Evolutionary conservation across 1,140 invertebrate genomes (phyloP).

Genomic region (Cotesia vestalis): DNA sequence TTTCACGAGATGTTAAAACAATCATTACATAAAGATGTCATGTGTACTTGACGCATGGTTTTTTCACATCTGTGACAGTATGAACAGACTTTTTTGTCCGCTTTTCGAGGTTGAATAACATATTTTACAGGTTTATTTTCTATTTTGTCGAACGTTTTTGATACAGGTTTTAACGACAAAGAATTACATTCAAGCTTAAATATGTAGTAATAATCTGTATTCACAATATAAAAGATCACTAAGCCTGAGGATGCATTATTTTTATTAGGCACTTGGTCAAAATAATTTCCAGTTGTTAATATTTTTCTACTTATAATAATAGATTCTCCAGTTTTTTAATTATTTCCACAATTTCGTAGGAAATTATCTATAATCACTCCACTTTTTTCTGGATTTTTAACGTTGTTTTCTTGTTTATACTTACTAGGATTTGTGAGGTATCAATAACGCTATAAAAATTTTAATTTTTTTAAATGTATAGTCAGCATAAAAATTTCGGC

Average conservation of each 20-base stretch:
- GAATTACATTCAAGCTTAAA: neutral
- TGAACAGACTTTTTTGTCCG: neutral
- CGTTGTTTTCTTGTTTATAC: neutral
- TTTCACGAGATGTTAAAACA: neutral
- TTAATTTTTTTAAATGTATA: neutral
- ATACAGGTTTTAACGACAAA: neutral
- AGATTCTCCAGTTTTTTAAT: neutral
- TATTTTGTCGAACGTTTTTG: neutral
- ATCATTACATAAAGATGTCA: neutral
- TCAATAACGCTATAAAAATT: neutral
- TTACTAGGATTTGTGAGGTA: neutral
- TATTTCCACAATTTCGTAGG: neutral
- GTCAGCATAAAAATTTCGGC: neutral
- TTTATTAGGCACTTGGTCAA: neutral
- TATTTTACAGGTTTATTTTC: neutral
- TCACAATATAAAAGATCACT: neutral
- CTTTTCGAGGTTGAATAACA: neutral
- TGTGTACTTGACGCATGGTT: neutral
- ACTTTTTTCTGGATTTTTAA: neutral
- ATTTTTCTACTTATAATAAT: neutral
- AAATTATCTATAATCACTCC: neutral
- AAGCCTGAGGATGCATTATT: neutral
- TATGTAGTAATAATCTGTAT: neutral
- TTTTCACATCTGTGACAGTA: neutral
- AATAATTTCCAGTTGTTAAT: neutral